Evolutionary conservation across 2,888 invertebrate species (phyloP), one percentile per base, ranked within the genome.

Genomic region (Vanessa cardui): DNA sequence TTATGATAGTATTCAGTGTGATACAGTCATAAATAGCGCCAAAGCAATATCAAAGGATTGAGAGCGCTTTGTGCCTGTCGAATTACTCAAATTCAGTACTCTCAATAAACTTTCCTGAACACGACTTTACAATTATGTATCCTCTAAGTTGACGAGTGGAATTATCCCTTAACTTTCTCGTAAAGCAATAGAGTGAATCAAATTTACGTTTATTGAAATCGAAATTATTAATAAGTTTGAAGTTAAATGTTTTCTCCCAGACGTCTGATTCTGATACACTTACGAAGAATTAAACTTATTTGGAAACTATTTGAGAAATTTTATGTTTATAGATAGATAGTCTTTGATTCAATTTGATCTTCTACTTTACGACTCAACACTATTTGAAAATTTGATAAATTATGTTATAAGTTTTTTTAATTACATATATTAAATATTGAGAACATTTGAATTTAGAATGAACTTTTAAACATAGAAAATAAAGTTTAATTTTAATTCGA

Each of bases 41-140:
- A 76, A 76, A 76, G 78, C 76, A 74, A 78, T 82, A 80, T 84
- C 85, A 84, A 84, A 84, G 82, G 84, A 82, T 80, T 79, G 75
- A 71, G 74, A 77, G 76, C 74, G 77, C 82, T 83, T 82, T 83
- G 79, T 80, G 77, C 77, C 76, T 73, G 73, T 71, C 68, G 75
- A 76, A 76, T 76, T 76, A 76, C 77, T 76, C 74, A 75, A 75
- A 74, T 74, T 76, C 75, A 71, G 72, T 73, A 76, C 74, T 73
- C 78, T 74, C 77, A 77, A 79, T 78, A 80, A 81, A 82, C 74
- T 79, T 80, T 78, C 75, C 69, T 72, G 64, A 66, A 71, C 69
- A 64, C 64, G 66, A 69, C 62, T 69, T 64, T 59, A 71, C 71
- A 71, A 71, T 71, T 71, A 69, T 64, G 62, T 69, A 69, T 66